phyloP scores from a whole-genome alignment of 2,113 vertebrate species.

The Vulpes lagopus region DNA sequence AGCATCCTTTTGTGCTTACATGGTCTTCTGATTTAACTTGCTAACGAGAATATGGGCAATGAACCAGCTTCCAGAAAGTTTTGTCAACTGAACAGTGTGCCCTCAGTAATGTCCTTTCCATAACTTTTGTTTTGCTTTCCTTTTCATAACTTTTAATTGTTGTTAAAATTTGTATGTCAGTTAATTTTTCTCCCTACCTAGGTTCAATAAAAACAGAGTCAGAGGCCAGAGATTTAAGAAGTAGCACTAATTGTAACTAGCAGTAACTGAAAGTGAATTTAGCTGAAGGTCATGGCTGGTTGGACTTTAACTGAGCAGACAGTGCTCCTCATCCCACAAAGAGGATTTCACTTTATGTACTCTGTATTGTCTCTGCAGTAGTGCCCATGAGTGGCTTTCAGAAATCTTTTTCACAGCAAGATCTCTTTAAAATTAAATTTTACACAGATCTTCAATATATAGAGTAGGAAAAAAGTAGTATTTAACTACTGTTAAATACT shows the following conservation, averaged over 20 bases:
- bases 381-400: background rate
- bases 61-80: background rate
- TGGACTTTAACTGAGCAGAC: background rate
- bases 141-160: background rate
- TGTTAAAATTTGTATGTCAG: background rate
- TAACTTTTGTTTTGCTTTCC: background rate
- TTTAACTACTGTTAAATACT: background rate
- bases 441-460: background rate
- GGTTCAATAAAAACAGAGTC: background rate
- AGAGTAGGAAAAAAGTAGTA: background rate
- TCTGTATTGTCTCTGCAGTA: background rate
- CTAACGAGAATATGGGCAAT: background rate
- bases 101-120: background rate
- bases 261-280: background rate
- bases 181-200: background rate
- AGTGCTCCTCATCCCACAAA: rapidly evolving
- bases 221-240: background rate
- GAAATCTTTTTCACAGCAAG: background rate
- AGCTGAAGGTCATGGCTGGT: background rate
- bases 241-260: too few relatives aligned
- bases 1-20: background rate
- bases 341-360: background rate
- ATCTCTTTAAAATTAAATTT: background rate
- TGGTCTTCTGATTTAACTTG: background rate
- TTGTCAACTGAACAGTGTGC: background rate